These are phyloP conservation scores for Pseudorhiza aurosa DNA, from an alignment of 30 jellyfish, hydroid and myxozoan species.

Conservation along the genomic window DNA sequence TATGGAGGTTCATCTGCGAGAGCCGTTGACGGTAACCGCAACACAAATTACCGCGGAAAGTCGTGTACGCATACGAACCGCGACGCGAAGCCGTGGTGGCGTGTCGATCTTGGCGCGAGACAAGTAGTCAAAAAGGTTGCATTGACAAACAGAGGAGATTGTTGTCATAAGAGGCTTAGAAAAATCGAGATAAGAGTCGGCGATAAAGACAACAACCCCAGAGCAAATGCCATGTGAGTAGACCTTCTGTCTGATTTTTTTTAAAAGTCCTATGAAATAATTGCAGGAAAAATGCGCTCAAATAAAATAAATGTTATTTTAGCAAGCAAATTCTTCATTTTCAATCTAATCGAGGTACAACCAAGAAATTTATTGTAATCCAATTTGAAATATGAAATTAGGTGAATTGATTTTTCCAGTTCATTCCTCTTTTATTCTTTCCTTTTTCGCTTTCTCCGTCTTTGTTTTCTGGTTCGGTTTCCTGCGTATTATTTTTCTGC, in stretches of 20 bases:
- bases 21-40: slow-evolving; percentile 68
- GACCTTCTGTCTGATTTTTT: neutral
- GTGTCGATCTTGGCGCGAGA: slow-evolving; percentile 47
- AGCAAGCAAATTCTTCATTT: no score
- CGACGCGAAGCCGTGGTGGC: slow-evolving; percentile 67
- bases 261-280: neutral
- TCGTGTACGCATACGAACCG: slow-evolving; percentile 63
- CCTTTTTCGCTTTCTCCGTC: no score
- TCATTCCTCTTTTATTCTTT: no score
- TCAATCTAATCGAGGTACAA: no score
- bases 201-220: slow-evolving; percentile 14
- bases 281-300: no score
- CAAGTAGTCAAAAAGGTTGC: slow-evolving; percentile 39
- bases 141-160: slow-evolving; percentile 62
- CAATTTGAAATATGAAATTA: no score
- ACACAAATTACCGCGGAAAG: slow-evolving; percentile 40
- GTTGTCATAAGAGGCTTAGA: slow-evolving; percentile 39
- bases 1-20: slow-evolving; percentile 54
- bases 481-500: no score
- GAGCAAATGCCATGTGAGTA: slow-evolving; percentile 49
- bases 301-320: no score
- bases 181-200: slow-evolving; percentile 50
- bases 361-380: no score
- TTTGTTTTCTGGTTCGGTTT: no score
- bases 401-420: no score